Conservation (phyloP, 2,113 vertebrate species). For the Thryonomys swinderianus region DNA sequence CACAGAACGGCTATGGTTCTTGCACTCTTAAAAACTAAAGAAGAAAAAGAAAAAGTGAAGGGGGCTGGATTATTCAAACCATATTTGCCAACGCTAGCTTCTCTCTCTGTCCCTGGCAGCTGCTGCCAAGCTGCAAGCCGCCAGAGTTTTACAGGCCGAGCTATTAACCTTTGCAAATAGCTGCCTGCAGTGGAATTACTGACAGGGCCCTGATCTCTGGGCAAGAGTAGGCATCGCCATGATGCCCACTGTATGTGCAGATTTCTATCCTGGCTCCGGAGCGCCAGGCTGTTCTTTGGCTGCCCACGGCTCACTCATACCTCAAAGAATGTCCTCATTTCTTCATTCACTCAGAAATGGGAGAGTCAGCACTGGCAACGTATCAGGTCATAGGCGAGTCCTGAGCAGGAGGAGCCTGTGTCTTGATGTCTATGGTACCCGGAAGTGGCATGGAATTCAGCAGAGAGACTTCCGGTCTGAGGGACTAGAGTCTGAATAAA, state of each 20-base stretch:
- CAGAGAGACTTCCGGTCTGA: not conserved
- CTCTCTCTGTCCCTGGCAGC: slow-evolving; percentile 54
- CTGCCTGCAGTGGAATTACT: slow-evolving; percentile 75
- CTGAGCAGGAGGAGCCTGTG: accelerated
- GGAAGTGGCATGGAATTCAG: not conserved
- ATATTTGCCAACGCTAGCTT: slow-evolving; percentile 83
- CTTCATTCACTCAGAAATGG: not conserved
- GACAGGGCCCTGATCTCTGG: slow-evolving; percentile 68
- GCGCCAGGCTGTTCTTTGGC: not conserved
- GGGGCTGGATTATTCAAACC: slow-evolving; percentile 82
- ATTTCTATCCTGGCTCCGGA: not conserved
- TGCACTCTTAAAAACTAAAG: slow-evolving; percentile 79
- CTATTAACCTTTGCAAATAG: slow-evolving; percentile 83
- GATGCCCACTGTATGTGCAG: accelerated
- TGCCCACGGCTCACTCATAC: not conserved
- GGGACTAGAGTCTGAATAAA: not conserved
- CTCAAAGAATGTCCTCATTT: not conserved
- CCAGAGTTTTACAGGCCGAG: slow-evolving; percentile 81
- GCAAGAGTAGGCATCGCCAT: slow-evolving; percentile 54
- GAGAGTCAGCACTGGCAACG: not conserved
- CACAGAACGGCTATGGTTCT: slow-evolving; percentile 82
- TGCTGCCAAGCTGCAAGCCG: slow-evolving; percentile 82
- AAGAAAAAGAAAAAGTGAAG: slow-evolving; percentile 34
- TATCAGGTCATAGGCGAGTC: accelerated
- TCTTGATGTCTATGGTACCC: accelerated